Percentiles rank a stretch among this genome's conserved stretches.
Conservation (phyloP, 92 coral and sea anemone genomes). For the Scolanthus callimorphus region DNA sequence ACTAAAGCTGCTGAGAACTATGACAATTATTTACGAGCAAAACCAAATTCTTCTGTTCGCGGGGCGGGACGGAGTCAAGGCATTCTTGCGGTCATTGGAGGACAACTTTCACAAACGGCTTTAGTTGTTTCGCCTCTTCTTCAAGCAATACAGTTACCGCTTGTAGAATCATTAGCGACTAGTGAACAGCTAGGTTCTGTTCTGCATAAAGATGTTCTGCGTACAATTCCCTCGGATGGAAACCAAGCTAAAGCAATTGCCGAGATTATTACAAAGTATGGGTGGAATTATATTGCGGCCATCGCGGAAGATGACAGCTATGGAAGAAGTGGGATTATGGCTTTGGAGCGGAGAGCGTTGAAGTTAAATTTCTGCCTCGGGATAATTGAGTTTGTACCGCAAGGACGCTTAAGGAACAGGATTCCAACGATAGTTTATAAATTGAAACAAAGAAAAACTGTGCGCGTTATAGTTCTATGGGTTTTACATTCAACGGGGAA, state of each 20-base stretch:
- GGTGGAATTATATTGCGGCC: conserved; percentile 80
- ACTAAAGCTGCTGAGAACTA: background rate
- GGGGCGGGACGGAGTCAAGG: no score
- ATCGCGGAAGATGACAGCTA: conserved; percentile 73
- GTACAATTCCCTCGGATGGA: conserved; percentile 69
- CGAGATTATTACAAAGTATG: conserved; percentile 57
- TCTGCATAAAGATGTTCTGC: conserved; percentile 46
- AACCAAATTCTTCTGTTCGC: no score
- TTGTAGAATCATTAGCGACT: conserved; percentile 62
- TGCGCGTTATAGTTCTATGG: conserved; percentile 61
- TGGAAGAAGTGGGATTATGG: conserved; percentile 51
- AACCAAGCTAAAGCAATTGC: conserved; percentile 76
- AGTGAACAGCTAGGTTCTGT: conserved; percentile 59
- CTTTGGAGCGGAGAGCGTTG: conserved; percentile 52
- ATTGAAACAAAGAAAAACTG: conserved; percentile 26
- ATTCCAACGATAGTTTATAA: conserved; percentile 45
- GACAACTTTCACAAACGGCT: conserved; percentile 52
- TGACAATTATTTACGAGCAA: no score
- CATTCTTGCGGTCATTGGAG: conserved; percentile 54
- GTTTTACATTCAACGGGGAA: conserved; percentile 39
- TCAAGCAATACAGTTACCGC: conserved; percentile 61
- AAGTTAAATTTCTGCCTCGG: conserved; percentile 57
- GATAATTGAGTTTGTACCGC: conserved; percentile 52
- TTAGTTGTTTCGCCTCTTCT: conserved; percentile 55
- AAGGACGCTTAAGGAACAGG: conserved; percentile 25